Evolutionary conservation across 1,140 invertebrate species (phyloP).

Genomic region (Ctenoplectra terminalis): DNA sequence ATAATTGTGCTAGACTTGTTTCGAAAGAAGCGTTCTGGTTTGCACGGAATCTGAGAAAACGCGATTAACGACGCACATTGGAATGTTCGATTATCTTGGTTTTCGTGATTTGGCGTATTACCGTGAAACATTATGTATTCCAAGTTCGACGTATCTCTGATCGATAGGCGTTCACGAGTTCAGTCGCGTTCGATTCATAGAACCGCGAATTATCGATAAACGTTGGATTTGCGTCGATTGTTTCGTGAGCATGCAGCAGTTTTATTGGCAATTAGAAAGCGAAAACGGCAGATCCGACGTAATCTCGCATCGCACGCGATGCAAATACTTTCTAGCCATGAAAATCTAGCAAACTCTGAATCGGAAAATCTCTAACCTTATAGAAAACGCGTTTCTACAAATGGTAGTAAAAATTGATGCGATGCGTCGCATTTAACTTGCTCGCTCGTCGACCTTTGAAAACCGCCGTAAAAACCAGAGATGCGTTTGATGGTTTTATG

Average conservation of each 20-base stretch:
- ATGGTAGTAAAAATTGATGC: background rate
- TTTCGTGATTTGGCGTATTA: background rate
- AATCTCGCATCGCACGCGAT: slow-evolving; percentile 16
- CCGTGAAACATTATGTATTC: background rate
- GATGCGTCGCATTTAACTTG: background rate
- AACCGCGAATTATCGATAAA: background rate
- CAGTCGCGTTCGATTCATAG: background rate
- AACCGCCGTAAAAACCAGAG: background rate
- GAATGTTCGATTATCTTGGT: background rate
- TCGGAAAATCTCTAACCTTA: background rate
- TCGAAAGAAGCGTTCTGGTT: background rate
- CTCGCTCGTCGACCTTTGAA: background rate
- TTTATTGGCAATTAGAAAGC: slow-evolving; percentile 23
- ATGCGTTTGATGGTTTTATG: background rate
- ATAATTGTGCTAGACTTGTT: background rate
- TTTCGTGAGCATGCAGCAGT: background rate
- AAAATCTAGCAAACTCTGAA: background rate
- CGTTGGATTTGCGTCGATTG: background rate
- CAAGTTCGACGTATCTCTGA: background rate
- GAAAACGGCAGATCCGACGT: slow-evolving; percentile 10
- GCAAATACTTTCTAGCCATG: slow-evolving; percentile 21
- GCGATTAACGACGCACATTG: background rate
- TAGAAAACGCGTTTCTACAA: background rate
- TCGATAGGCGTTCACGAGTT: background rate
- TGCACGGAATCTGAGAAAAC: background rate